Evolutionary conservation across 2,888 invertebrate species (phyloP).

Genomic region (Oligia strigilis): DNA sequence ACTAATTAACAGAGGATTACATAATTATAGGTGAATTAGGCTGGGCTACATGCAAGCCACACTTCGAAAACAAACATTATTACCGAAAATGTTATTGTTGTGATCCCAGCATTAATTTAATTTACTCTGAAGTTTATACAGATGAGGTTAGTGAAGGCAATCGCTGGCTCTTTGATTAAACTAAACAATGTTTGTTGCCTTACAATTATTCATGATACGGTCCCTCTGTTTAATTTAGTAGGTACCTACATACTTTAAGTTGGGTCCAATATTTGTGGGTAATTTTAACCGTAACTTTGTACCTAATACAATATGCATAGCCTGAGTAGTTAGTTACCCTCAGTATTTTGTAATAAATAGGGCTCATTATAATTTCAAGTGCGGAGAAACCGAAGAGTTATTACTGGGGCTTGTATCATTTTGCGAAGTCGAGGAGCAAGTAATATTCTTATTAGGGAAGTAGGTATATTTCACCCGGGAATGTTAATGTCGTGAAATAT

Average conservation of each 20-base stretch:
- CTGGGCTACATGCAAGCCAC: constrained; percentile 67
- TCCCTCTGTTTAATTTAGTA: constrained; percentile 71
- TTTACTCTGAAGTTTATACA: constrained; percentile 86
- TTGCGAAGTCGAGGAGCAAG: constrained; percentile 21
- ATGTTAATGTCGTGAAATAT: constrained; percentile 22
- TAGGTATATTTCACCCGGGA: constrained; percentile 31
- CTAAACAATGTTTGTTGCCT: constrained; percentile 85
- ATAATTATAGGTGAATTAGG: constrained; percentile 70
- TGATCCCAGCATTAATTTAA: constrained; percentile 87
- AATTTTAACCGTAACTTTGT: constrained; percentile 43
- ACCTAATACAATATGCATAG: constrained; percentile 47
- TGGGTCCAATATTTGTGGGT: constrained; percentile 46
- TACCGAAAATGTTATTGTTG: constrained; percentile 88
- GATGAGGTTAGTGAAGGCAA: constrained; percentile 84
- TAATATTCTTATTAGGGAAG: constrained; percentile 37
- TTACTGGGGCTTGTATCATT: constrained; percentile 38
- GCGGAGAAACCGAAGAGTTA: constrained; percentile 38
- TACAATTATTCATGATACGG: constrained; percentile 82
- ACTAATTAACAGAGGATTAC: constrained; percentile 65
- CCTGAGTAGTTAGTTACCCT: background rate
- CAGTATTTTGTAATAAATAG: constrained; percentile 45
- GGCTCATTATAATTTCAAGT: constrained; percentile 51
- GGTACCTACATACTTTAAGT: constrained; percentile 69
- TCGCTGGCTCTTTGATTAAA: constrained; percentile 86
- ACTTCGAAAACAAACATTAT: constrained; percentile 84